phyloP scores from a whole-genome alignment of 2,888 invertebrate genomes.

The Drosophila buzzatii region DNA sequence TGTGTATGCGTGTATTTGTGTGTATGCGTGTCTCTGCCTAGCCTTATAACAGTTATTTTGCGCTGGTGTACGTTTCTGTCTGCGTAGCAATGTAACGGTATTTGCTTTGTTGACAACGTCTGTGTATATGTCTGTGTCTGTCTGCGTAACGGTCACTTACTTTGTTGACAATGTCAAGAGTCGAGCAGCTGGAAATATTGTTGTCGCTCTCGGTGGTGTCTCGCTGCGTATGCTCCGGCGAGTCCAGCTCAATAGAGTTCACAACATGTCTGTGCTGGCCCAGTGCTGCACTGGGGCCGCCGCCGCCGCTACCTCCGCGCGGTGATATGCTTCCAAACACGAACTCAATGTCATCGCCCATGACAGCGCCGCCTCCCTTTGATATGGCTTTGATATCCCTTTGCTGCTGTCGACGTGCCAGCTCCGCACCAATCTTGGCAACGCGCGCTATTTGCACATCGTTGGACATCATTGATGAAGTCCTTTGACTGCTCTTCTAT shows the following conservation, averaged over 20 bases:
- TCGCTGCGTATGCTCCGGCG: slow-evolving; percentile 80
- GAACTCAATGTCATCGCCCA: slow-evolving; percentile 69
- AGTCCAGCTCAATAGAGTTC: slow-evolving; percentile 65
- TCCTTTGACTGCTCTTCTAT: background rate
- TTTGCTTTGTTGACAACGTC: background rate
- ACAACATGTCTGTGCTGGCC: slow-evolving; percentile 48
- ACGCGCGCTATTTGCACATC: slow-evolving; percentile 83
- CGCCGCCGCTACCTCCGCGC: slow-evolving; percentile 62
- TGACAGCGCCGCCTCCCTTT: slow-evolving; percentile 46
- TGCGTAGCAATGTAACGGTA: background rate
- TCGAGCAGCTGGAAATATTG: slow-evolving; percentile 85
- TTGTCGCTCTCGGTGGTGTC: slow-evolving; percentile 84
- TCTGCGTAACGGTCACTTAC: slow-evolving; percentile 63
- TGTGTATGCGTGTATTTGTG: background rate
- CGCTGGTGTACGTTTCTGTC: background rate
- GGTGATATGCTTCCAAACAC: slow-evolving; percentile 84
- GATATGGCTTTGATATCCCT: slow-evolving; percentile 45
- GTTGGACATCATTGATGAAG: slow-evolving; percentile 70
- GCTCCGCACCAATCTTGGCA: slow-evolving; percentile 71
- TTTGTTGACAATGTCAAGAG: slow-evolving; percentile 84
- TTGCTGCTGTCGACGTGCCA: slow-evolving; percentile 51
- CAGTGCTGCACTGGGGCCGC: slow-evolving; percentile 32
- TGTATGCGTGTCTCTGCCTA: background rate
- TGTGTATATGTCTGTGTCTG: background rate
- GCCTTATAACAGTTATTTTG: background rate